Evolutionary conservation across 2,888 invertebrate species (phyloP).

Genomic region (Coronaproctus castanopsis): DNA sequence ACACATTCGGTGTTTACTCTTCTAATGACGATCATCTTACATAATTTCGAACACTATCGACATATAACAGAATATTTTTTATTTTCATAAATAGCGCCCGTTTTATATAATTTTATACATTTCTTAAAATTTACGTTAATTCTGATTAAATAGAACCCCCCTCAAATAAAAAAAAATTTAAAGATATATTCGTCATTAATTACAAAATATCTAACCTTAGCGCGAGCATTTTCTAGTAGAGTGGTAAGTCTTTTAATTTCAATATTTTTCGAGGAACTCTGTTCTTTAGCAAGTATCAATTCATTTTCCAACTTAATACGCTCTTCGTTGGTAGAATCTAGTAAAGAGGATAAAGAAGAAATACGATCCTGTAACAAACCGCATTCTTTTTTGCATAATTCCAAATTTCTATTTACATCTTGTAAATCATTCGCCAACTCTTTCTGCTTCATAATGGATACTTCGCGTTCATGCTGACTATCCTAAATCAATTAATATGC

Average conservation of each 20-base stretch:
- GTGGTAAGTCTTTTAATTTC: constrained; percentile 59
- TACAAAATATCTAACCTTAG: constrained; percentile 42
- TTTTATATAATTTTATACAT: too few relatives aligned
- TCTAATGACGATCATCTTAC: too few relatives aligned
- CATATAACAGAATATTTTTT: too few relatives aligned
- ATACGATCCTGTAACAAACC: constrained; percentile 44
- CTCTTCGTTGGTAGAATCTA: constrained; percentile 54
- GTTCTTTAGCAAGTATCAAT: constrained; percentile 47
- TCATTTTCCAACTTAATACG: constrained; percentile 52
- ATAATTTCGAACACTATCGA: too few relatives aligned
- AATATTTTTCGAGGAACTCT: constrained; percentile 51
- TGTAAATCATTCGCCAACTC: constrained; percentile 52
- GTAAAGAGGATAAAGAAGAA: constrained; percentile 44
- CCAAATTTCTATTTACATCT: constrained; percentile 38
- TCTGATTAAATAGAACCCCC: too few relatives aligned
- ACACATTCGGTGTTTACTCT: too few relatives aligned
- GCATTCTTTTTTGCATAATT: constrained; percentile 40
- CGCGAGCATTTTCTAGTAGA: constrained; percentile 60
- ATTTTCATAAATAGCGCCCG: too few relatives aligned
- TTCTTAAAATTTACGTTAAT: too few relatives aligned
- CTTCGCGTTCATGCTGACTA: constrained; percentile 60
- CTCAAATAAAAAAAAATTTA: too few relatives aligned
- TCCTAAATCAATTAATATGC: constrained; percentile 28
- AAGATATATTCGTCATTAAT: too few relatives aligned
- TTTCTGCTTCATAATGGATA: constrained; percentile 50